phyloP scores from a whole-genome alignment of 2,113 vertebrate species.

The Dolichallabes microphthalmus region DNA sequence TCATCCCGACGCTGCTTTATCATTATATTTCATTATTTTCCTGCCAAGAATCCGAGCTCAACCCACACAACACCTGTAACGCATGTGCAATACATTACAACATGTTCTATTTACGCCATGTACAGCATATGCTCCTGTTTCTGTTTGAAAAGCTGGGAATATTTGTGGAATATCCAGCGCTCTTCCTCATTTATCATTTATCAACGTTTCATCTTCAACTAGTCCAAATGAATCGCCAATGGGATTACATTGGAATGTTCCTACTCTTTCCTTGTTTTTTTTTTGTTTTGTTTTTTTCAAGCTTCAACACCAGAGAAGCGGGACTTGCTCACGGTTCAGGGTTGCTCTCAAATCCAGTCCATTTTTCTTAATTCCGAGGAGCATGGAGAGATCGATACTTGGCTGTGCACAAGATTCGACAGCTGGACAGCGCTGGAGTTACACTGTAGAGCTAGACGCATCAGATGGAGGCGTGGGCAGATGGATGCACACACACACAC shows the following conservation, averaged over 20 bases:
- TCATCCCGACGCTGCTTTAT: not conserved
- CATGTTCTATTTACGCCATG: not conserved
- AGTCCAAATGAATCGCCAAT: not conserved
- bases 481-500: not conserved
- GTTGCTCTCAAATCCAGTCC: slow-evolving; percentile 14
- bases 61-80: not conserved
- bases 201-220: slow-evolving; percentile 13
- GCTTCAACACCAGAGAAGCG: not conserved
- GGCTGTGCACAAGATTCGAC: slow-evolving; percentile 8
- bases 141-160: too few species aligned
- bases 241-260: not conserved
- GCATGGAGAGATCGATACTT: slow-evolving; percentile 58
- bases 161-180: not conserved
- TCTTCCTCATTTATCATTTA: slow-evolving; percentile 30
- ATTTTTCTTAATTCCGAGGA: slow-evolving; percentile 64
- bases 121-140: not conserved
- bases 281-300: not conserved
- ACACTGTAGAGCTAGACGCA: slow-evolving; percentile 7
- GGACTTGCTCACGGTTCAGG: not conserved
- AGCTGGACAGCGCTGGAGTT: slow-evolving; percentile 25
- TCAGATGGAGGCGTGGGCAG: slow-evolving; percentile 6
- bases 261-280: not conserved
- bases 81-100: not conserved
- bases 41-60: not conserved
- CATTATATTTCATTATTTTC: not conserved